A percentile compares a stretch with the other conserved stretches of the same genome.
Evolutionary conservation across 2,888 invertebrate species (phyloP).

Genomic region (Masnerella sp.): DNA sequence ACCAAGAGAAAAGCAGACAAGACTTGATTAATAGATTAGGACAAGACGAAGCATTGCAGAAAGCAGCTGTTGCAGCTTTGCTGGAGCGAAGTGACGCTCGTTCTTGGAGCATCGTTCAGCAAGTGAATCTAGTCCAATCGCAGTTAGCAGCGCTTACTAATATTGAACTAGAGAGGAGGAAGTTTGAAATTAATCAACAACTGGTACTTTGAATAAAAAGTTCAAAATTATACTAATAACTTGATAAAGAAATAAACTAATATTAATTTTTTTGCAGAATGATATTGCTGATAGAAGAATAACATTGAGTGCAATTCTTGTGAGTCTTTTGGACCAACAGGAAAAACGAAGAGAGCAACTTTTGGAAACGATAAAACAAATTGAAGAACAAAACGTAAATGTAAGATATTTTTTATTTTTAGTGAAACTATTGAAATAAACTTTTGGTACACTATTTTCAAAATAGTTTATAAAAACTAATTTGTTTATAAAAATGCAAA

Average conservation of each 20-base stretch:
- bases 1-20: conserved; percentile 82
- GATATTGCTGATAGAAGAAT: conserved; percentile 84
- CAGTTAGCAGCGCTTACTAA: conserved; percentile 85
- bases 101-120: conserved; percentile 87
- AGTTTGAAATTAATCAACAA: conserved; percentile 83
- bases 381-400: conserved; percentile 80
- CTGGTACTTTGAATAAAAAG: conserved; percentile 78
- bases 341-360: conserved; percentile 83
- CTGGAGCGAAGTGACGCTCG: conserved; percentile 86
- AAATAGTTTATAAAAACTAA: no score
- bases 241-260: conserved; percentile 5
- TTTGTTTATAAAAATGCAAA: no score
- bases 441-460: no score
- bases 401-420: conserved; percentile 63
- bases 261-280: conserved; percentile 76
- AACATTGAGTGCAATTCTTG: conserved; percentile 83
- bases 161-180: conserved; percentile 85
- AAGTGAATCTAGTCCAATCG: conserved; percentile 85
- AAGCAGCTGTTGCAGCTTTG: conserved; percentile 84
- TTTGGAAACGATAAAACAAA: conserved; percentile 83
- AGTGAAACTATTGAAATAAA: not conserved
- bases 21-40: conserved; percentile 81
- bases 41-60: conserved; percentile 85
- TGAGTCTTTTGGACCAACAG: conserved; percentile 85
- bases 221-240: not conserved